phyloP scores from a whole-genome alignment of 2,113 vertebrate genomes.

The Corvus hawaiiensis region DNA sequence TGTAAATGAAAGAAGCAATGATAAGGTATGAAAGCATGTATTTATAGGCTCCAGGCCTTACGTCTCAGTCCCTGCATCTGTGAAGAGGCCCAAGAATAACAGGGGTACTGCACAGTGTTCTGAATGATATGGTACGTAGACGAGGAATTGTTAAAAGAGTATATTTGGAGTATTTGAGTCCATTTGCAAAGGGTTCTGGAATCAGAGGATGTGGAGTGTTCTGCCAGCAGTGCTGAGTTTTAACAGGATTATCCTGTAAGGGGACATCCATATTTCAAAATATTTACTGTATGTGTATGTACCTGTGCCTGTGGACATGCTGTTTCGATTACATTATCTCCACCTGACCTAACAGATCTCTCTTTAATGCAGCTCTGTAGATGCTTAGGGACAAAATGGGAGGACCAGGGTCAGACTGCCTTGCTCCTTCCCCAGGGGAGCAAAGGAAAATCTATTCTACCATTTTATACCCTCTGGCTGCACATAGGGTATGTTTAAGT shows the following conservation, averaged over 20 bases:
- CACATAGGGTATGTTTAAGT: neutral
- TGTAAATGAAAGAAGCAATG: neutral
- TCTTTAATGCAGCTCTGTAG: neutral
- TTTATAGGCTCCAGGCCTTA: neutral
- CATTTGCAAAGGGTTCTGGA: neutral
- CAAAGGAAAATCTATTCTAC: neutral
- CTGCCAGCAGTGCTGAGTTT: neutral
- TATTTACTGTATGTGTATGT: neutral
- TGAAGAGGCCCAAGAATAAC: neutral
- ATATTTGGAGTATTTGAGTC: neutral
- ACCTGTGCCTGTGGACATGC: neutral
- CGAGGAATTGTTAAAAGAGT: neutral
- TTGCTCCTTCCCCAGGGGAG: neutral
- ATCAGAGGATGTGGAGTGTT: neutral
- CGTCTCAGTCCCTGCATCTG: neutral
- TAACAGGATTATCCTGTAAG: neutral
- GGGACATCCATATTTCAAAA: neutral
- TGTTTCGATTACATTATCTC: neutral
- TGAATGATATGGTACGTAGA: neutral
- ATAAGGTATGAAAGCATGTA: neutral
- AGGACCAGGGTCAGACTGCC: neutral
- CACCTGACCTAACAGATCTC: neutral
- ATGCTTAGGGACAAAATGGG: neutral
- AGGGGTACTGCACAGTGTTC: neutral
- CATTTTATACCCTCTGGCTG: neutral